Base-by-base conservation (phyloP, 2,113 vertebrate species). In the Percopsis transmontana region DNA sequence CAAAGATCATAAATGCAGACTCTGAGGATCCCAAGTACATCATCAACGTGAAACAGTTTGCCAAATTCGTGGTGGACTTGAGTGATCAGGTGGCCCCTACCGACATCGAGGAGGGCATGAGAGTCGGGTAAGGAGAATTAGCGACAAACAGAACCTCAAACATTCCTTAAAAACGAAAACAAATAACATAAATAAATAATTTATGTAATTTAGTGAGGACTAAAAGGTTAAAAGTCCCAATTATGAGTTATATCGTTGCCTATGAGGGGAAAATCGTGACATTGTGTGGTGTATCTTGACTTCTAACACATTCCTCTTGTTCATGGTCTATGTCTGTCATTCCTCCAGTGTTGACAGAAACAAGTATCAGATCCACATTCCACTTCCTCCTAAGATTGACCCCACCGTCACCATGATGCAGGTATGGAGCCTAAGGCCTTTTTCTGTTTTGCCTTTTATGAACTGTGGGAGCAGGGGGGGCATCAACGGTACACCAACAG, bases 371-470 rank as follows among this genome's bases (percentile, higher is more conserved):
- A 99, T 99, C 85, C 97, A 99, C 62, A 99, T 99, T 45, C 97
- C 97, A 2, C 88, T 99, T 76, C 97, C 97, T 84, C 97, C 97
- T 1, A 99, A 99, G 90, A 99, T 99, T 70, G 97, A 99, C 81
- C 97, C 97, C 20, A 99, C 97, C 0, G 97, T 99, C 75, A 99
- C 97, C 41, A 99, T 99, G 97, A 99, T 99, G 97, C 97, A 99
- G 94, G 97, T 99, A 82, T 88, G 86, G 66, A 58, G 33, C 4
- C 40, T 14, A 33, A 16, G n/a, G 42, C 12, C 33, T 50, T 27
- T 8, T 48, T 23, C 13, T 23, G 20, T 1, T 33, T 33, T 33
- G 27, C 27, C 27, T n/a, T n/a, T n/a, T n/a, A n/a, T n/a, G n/a
- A n/a, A n/a, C n/a, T n/a, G n/a, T n/a, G n/a, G n/a, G n/a, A n/a